Percentiles rank a stretch among this genome's conserved stretches.
These are phyloP conservation scores for Oncorhynchus nerka DNA, from an alignment of 2,113 vertebrate species.

Conservation along the genomic window DNA sequence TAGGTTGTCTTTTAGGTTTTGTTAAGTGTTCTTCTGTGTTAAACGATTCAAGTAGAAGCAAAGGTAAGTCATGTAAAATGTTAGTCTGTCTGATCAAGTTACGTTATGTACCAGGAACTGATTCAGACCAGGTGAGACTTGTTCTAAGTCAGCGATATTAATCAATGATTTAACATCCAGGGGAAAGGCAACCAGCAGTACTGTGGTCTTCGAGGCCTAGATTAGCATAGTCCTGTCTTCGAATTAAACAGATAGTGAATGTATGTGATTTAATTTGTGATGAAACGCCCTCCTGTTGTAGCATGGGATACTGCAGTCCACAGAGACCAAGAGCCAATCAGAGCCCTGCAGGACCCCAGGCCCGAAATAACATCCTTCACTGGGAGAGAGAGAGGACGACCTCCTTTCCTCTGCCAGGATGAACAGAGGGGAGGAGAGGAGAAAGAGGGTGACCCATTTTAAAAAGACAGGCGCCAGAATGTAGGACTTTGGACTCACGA, in stretches of 20 bases:
- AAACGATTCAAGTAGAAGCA: conserved; percentile 30
- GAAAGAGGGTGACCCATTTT: conserved; percentile 63
- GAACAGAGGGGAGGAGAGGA: conserved; percentile 49
- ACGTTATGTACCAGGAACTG: not conserved
- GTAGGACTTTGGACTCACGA: conserved; percentile 60
- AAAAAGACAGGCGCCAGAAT: conserved; percentile 60
- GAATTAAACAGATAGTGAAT: not conserved
- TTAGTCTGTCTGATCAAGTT: too few relatives aligned
- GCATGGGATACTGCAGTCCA: conserved; percentile 58
- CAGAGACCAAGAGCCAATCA: conserved; percentile 65
- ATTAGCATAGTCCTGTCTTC: not conserved
- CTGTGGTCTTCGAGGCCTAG: too few relatives aligned
- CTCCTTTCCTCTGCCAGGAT: conserved; percentile 74
- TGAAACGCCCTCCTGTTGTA: conserved; percentile 59
- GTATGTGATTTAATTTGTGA: not conserved
- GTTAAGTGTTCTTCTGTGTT: conserved; percentile 52
- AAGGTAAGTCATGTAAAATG: not conserved
- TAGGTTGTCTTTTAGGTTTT: conserved; percentile 44
- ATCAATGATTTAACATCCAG: too few relatives aligned
- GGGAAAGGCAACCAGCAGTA: too few relatives aligned
- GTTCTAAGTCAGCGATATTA: too few relatives aligned
- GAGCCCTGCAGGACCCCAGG: conserved; percentile 75
- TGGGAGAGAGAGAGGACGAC: conserved; percentile 61
- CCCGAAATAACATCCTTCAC: conserved; percentile 75
- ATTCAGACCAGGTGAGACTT: too few relatives aligned